phyloP scores from a whole-genome alignment of 2,888 invertebrate species.

The Spilarctia lutea region DNA sequence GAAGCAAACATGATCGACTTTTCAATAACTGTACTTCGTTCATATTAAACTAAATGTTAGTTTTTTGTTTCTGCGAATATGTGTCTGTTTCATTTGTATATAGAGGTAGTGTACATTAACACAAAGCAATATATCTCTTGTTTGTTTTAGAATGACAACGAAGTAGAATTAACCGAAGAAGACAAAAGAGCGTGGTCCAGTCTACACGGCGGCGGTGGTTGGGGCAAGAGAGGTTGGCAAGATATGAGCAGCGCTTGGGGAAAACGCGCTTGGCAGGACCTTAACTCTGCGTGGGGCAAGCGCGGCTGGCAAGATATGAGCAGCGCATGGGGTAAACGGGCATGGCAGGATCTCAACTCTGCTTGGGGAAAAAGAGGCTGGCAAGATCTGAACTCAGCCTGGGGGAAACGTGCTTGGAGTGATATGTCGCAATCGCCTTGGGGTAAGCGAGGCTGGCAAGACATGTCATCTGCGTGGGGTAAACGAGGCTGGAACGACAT shows the following conservation, averaged over 20 bases:
- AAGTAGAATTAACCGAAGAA: conserved; percentile 83
- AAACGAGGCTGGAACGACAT: conserved; percentile 87
- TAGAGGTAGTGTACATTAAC: not conserved
- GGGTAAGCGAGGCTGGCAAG: conserved; percentile 88
- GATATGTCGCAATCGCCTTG: conserved; percentile 77
- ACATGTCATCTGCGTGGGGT: conserved; percentile 84
- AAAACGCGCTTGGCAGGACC: conserved; percentile 87
- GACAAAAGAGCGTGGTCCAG: conserved; percentile 88
- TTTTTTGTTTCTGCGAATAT: not conserved
- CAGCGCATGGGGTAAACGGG: conserved; percentile 86
- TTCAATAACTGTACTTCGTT: not conserved
- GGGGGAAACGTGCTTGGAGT: conserved; percentile 88
- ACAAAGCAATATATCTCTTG: not conserved
- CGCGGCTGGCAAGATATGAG: conserved; percentile 86
- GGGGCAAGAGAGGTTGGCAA: conserved; percentile 87
- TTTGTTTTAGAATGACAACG: conserved; percentile 72
- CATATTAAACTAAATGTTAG: not conserved
- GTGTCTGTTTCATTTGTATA: not conserved
- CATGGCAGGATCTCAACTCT: conserved; percentile 86
- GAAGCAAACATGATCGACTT: not conserved
- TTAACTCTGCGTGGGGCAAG: conserved; percentile 86
- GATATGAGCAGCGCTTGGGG: conserved; percentile 86
- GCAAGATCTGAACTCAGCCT: conserved; percentile 84
- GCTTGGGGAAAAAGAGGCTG: conserved; percentile 88
- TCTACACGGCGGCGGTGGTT: conserved; percentile 86